Evolutionary conservation across 2,888 invertebrate genomes (phyloP), one percentile per base, ranked within the genome.

Genomic region (Dicranocentrus wangi): DNA sequence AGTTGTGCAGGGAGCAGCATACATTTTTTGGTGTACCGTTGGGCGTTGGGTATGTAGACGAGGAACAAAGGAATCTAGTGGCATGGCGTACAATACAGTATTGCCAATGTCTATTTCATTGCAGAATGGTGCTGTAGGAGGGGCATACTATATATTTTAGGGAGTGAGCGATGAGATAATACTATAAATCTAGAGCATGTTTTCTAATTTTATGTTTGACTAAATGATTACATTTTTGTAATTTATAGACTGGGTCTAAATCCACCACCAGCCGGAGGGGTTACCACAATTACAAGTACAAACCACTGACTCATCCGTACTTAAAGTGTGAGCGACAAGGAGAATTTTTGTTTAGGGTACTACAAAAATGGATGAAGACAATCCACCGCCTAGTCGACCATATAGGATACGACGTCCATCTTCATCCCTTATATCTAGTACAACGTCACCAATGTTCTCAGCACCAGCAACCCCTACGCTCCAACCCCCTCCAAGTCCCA

Each of bases 381-480:
- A 69, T 19, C 81, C 81, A 60, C 82, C 85, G 5, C 77, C 81
- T n/a, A 82, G 71, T 76, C 86, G 83, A 15, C 82, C 82, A 2
- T 81, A 79, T 55, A 65, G 85, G 63, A 84, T 84, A 3, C 83
- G 86, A 28, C 84, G 86, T 13, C 78, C 86, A n/a, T 86, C 86
- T 17, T 80, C 84, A 15, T 85, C 85, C 43, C 81, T 86, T 32
- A 86, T 86, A 51, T 86, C 86, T 27, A 86, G 86, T 80, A 86
- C 86, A 70, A 86, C 86, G 27, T 81, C 84, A 47, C 81, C 85
- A 66, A 82, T 82, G 65, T 83, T 83, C 58, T 83, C 85, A 42
- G 81, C 79, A 69, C 84, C 81, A 39, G 65, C 80, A 27, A 51
- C 81, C 10, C 83, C 82, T 21, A 68, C 47, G 28, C 69, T 65